Percentiles rank a stretch among this genome's conserved stretches.
Conservation (phyloP, 2,888 invertebrate genomes). For the Gerosis bhagava region DNA sequence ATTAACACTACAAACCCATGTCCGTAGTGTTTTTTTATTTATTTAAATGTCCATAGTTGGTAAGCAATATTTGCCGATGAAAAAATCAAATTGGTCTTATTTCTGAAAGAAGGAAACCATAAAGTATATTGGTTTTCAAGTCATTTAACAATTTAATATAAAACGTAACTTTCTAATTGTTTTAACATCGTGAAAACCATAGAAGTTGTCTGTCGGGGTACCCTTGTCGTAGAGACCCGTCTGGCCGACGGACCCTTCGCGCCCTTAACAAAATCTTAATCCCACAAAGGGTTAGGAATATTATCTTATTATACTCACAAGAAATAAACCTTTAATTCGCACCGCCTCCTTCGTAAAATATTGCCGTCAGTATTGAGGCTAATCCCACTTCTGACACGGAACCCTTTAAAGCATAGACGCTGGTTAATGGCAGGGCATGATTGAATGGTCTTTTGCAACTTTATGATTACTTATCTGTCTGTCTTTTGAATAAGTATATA, state of each 20-base stretch:
- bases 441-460: conserved; percentile 30
- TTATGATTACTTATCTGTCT: background rate
- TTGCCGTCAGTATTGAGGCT: conserved; percentile 40
- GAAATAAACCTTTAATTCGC: conserved; percentile 74
- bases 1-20: no score
- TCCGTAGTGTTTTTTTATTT: no score
- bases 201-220: conserved; percentile 57
- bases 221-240: conserved; percentile 55
- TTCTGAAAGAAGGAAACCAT: no score
- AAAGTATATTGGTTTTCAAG: no score
- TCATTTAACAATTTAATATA: no score
- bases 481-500: no score
- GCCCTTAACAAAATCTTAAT: conserved; percentile 82
- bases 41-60: no score
- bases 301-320: conserved; percentile 78
- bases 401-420: conserved; percentile 37
- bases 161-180: conserved; percentile 37
- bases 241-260: conserved; percentile 64
- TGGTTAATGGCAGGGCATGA: conserved; percentile 30
- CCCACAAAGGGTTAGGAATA: conserved; percentile 80
- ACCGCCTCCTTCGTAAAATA: conserved; percentile 58
- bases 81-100: no score
- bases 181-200: conserved; percentile 69
- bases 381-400: conserved; percentile 30
- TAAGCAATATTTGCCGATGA: no score